Evolutionary conservation across 2,113 vertebrate genomes (phyloP).

Genomic region (Ictalurus punctatus): DNA sequence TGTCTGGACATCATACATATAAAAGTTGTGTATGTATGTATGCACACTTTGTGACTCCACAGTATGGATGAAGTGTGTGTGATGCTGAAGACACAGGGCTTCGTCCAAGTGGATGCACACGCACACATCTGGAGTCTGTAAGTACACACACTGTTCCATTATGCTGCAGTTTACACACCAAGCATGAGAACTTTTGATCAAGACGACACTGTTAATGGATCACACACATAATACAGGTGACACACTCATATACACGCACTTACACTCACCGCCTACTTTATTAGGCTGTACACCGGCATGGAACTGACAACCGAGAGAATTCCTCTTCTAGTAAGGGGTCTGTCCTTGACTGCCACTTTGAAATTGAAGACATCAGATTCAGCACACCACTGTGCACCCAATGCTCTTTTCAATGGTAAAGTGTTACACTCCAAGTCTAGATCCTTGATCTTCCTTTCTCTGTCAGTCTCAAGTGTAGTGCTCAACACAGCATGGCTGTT

Average conservation of each 20-base stretch:
- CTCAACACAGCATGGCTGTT: background rate
- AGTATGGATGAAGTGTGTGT: constrained; percentile 63
- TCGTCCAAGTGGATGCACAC: too few relatives aligned
- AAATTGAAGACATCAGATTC: background rate
- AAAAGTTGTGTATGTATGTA: background rate
- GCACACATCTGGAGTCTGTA: too few relatives aligned
- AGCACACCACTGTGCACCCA: background rate
- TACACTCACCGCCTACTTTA: too few relatives aligned
- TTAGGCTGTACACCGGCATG: too few relatives aligned
- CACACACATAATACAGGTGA: too few relatives aligned
- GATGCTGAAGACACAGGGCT: too few relatives aligned
- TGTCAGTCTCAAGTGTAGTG: background rate
- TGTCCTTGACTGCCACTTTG: background rate
- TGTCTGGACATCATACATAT: background rate
- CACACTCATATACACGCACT: too few relatives aligned
- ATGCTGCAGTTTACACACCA: too few relatives aligned
- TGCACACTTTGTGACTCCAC: constrained; percentile 28
- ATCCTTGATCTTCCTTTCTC: too few relatives aligned
- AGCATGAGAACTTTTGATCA: too few relatives aligned
- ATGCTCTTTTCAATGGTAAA: background rate
- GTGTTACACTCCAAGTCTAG: background rate
- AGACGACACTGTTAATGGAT: too few relatives aligned
- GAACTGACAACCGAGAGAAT: background rate
- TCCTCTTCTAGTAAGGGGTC: background rate
- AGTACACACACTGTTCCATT: too few relatives aligned